A percentile compares a stretch with the other conserved stretches of the same genome.
These are phyloP conservation scores for Garra rufa DNA, from an alignment of 2,113 vertebrate species.

Conservation along the genomic window DNA sequence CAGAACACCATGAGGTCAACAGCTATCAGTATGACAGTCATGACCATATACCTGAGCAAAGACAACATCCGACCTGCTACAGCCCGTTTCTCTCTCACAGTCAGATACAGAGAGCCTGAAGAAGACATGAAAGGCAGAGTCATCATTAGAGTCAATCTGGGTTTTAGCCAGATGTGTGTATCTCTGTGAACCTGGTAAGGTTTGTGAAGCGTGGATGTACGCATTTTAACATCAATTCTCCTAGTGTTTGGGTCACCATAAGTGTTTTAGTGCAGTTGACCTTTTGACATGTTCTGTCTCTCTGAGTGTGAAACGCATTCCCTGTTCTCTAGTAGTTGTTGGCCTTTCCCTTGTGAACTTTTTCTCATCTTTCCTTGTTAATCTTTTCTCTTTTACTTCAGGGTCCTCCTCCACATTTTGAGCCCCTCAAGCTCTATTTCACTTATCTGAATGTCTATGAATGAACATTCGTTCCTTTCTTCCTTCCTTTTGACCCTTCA, in stretches of 20 bases:
- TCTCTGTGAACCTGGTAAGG: neutral
- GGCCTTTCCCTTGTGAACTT: neutral
- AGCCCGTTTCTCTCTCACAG: constrained; percentile 60
- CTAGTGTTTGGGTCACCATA: neutral
- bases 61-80: constrained; percentile 60
- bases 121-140: neutral
- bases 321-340: neutral
- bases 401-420: neutral
- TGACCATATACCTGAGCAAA: constrained; percentile 71
- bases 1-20: constrained; percentile 89
- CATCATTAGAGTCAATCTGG: neutral
- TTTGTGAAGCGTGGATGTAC: too few relatives aligned
- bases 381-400: neutral
- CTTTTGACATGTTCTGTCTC: neutral
- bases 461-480: constrained; percentile 19
- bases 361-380: neutral
- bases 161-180: neutral
- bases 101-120: constrained; percentile 72
- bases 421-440: neutral
- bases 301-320: neutral
- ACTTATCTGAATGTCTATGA: constrained; percentile 8
- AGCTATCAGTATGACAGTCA: constrained; percentile 74
- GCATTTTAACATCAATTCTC: too few relatives aligned
- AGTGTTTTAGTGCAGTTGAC: neutral
- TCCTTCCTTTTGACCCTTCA: neutral